Evolutionary conservation across 2,888 invertebrate genomes (phyloP).

Genomic region (Periphyllus acericola): DNA sequence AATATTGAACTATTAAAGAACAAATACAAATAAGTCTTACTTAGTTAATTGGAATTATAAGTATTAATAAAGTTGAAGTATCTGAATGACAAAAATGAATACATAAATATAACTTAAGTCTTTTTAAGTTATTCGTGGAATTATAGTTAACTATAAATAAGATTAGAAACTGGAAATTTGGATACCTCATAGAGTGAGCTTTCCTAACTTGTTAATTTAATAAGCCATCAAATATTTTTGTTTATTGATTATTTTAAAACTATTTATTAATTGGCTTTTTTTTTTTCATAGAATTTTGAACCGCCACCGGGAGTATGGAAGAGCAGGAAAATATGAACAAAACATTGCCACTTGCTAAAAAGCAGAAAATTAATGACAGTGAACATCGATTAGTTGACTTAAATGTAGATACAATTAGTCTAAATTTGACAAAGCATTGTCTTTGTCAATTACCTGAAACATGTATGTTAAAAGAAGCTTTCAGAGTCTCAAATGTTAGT

Average conservation of each 20-base stretch:
- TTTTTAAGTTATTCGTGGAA: no score
- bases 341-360: conserved; percentile 59
- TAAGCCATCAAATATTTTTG: no score
- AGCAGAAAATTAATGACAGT: conserved; percentile 52
- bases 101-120: no score
- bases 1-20: no score
- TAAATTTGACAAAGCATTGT: conserved; percentile 58
- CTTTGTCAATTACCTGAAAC: conserved; percentile 64
- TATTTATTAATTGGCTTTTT: neutral
- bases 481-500: conserved; percentile 67
- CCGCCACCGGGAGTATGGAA: conserved; percentile 41
- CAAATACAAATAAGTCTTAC: no score
- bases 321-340: conserved; percentile 58
- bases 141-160: no score
- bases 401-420: conserved; percentile 49
- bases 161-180: no score
- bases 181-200: no score
- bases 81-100: no score
- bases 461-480: conserved; percentile 69
- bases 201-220: no score
- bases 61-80: no score
- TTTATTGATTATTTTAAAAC: neutral
- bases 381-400: conserved; percentile 54
- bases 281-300: conserved; percentile 62
- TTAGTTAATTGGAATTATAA: no score